Percentiles rank a stretch among this genome's conserved stretches.
phyloP scores from a whole-genome alignment of 2,888 invertebrate genomes.

The Hemicrepidius hirtus region DNA sequence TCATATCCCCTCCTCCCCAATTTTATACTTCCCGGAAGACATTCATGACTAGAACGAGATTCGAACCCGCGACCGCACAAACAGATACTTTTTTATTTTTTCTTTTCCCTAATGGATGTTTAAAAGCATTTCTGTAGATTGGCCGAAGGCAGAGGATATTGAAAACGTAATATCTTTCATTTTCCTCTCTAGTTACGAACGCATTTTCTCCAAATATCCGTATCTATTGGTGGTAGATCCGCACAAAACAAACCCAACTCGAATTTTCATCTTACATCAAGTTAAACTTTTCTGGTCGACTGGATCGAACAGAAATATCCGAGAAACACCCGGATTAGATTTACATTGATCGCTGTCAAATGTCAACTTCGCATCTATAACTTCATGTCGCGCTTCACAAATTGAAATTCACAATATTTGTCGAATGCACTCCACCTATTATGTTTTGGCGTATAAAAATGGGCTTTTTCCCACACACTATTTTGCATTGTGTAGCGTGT shows the following conservation, averaged over 20 bases:
- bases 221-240: slow-evolving; percentile 15
- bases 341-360: slow-evolving; percentile 60
- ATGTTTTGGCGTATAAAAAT: slow-evolving; percentile 29
- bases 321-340: slow-evolving; percentile 58
- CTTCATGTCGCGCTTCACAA: slow-evolving; percentile 41
- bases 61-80: too few species aligned
- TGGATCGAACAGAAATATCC: slow-evolving; percentile 43
- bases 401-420: slow-evolving; percentile 50
- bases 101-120: too few species aligned
- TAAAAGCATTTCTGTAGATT: neutral
- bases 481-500: neutral
- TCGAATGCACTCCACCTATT: slow-evolving; percentile 32
- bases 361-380: slow-evolving; percentile 59
- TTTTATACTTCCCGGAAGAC: too few species aligned
- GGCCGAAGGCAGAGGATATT: slow-evolving; percentile 12
- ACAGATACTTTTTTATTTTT: too few species aligned
- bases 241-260: slow-evolving; percentile 23
- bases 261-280: neutral
- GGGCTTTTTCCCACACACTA: slow-evolving; percentile 8
- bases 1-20: too few species aligned
- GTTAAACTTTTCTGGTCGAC: slow-evolving; percentile 26
- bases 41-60: too few species aligned
- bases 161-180: slow-evolving; percentile 34
- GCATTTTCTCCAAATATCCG: slow-evolving; percentile 35
- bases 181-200: slow-evolving; percentile 32